Conservation (phyloP, 2,113 vertebrate genomes). For the Daphoenositta chrysoptera region DNA sequence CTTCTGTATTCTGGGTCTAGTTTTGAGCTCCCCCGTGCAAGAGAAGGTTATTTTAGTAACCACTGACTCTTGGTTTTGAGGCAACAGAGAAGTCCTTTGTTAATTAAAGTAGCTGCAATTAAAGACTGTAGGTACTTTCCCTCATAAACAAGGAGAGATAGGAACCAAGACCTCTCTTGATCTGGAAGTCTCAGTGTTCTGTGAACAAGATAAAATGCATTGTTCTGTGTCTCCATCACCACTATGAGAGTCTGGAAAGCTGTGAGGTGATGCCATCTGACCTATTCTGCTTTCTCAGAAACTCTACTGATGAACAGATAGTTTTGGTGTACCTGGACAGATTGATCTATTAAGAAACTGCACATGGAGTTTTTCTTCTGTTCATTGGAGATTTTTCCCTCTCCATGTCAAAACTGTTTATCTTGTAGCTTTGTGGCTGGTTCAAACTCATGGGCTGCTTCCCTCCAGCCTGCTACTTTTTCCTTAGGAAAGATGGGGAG, state of each 20-base stretch:
- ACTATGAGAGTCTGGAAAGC: not conserved
- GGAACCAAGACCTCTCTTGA: not conserved
- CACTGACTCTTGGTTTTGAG: not conserved
- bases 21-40: not conserved
- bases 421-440: not conserved
- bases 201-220: not conserved
- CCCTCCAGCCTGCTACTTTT: not conserved
- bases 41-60: not conserved
- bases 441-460: not conserved
- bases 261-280: not conserved
- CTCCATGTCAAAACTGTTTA: not conserved
- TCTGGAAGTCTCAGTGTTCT: not conserved
- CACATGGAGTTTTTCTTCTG: not conserved
- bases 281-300: not conserved
- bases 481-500: not conserved
- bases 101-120: not conserved
- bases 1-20: not conserved
- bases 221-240: not conserved
- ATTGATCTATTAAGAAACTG: not conserved
- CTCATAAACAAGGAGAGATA: not conserved
- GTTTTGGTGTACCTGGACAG: not conserved
- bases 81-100: not conserved
- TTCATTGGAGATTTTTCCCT: not conserved
- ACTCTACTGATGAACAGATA: not conserved
- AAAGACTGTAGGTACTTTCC: not conserved